Evolutionary conservation across 2,113 vertebrate species (phyloP), one percentile per base, ranked within the genome.

Genomic region (Lagopus leucura): DNA sequence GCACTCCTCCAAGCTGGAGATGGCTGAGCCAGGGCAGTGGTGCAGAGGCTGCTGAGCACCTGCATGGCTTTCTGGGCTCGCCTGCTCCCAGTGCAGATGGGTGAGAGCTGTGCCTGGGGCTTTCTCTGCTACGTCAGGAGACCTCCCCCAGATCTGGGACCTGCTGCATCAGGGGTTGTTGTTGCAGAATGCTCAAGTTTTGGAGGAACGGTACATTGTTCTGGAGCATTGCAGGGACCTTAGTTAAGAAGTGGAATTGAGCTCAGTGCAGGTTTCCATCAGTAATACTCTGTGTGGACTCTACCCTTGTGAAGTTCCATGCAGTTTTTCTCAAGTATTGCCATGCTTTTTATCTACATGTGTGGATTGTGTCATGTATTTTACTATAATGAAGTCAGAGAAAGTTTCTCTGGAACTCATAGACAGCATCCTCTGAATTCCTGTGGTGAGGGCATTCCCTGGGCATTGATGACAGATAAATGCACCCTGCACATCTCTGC

Each of bases 71-170:
- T 16, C 69, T 34, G 28, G 36, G 2, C 43, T 80, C 0, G 28
- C 48, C 43, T 6, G 1, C 2, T 40, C 15, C 42, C 42, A 16
- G 42, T 18, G 60, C 47, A 20, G 47, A 28, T 13, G 43, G 0
- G 5, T 20, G 38, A n/a, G 54, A 38, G 34, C 28, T 1, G 2
- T 64, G 50, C 57, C 36, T 60, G 48, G 3, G 3, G 60, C 36
- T 54, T 27, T 64, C 61, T 47, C 34, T 72, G 60, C 60, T 55
- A 19, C 52, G 77, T 47, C 32, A 32, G 48, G 64, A 77, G 58
- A 2, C 30, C 3, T 1, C 8, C 20, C 28, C 8, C 9, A 3
- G 13, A 32, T 8, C 0, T 2, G 25, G 42, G 27, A 13, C 48
- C 48, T 89, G 50, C 84, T 78, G 36, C 81, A 52, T 24, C 17